Percentiles rank a stretch among this genome's conserved stretches.
phyloP scores from a whole-genome alignment of 2,888 invertebrate genomes.

The Flexamia atlantica region DNA sequence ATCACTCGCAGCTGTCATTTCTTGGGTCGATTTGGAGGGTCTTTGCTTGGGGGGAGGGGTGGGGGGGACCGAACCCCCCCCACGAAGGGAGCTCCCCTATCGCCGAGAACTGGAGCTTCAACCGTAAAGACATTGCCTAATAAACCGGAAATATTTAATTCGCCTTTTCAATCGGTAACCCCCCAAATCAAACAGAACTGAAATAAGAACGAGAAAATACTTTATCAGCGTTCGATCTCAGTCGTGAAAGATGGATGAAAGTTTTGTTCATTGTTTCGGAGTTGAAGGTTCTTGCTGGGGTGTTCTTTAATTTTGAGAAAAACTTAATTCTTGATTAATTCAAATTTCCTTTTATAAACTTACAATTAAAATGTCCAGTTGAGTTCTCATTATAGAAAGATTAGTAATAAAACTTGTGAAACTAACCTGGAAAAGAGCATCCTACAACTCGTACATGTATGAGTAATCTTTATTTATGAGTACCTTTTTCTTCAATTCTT shows the following conservation, averaged over 20 bases:
- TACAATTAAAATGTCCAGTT: too few species aligned
- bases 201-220: slow-evolving; percentile 1
- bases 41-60: neutral
- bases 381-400: too few species aligned
- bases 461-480: too few species aligned
- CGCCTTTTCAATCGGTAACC: slow-evolving; percentile 33
- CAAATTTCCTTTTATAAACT: too few species aligned
- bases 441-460: too few species aligned
- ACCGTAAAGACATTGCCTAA: slow-evolving; percentile 50
- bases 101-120: slow-evolving; percentile 17
- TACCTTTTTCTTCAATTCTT: too few species aligned
- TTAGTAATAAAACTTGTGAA: too few species aligned
- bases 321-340: too few species aligned
- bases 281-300: too few species aligned
- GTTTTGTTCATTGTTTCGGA: too few species aligned
- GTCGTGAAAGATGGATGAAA: neutral
- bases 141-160: slow-evolving; percentile 54
- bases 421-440: too few species aligned
- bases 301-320: too few species aligned
- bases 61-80: neutral
- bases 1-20: slow-evolving; percentile 53
- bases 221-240: neutral
- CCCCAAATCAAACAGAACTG: slow-evolving; percentile 41
- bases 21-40: slow-evolving; percentile 42
- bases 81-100: slow-evolving; percentile 1